Evolutionary conservation across 2,113 vertebrate species (phyloP).

Genomic region (Hiodon alosoides): DNA sequence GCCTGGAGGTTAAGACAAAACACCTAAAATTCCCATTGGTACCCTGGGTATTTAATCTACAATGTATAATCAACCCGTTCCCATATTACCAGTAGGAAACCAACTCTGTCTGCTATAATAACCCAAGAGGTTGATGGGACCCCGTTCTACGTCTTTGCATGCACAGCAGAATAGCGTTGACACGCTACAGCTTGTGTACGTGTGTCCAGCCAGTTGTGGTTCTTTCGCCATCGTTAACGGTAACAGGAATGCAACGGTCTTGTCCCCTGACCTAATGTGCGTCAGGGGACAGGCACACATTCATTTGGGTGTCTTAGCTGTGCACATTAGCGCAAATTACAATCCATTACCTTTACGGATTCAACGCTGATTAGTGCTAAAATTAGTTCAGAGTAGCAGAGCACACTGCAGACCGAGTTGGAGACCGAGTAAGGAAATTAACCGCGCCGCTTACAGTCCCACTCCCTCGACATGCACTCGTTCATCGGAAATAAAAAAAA

Average conservation of each 20-base stretch:
- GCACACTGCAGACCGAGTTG: too few relatives aligned
- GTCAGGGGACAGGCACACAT: constrained; percentile 3
- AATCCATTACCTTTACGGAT: neutral
- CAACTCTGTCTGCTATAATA: neutral
- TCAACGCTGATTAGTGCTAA: too few relatives aligned
- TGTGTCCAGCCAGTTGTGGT: constrained; percentile 12
- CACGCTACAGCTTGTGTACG: constrained; percentile 11
- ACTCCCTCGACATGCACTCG: neutral
- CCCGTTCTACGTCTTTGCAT: neutral
- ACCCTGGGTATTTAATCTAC: neutral
- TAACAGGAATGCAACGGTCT: neutral
- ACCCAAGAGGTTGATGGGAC: neutral
- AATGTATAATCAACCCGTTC: neutral
- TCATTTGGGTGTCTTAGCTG: neutral
- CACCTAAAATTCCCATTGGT: too few relatives aligned
- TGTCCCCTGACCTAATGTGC: neutral
- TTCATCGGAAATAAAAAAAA: neutral
- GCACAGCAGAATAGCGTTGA: constrained; percentile 28
- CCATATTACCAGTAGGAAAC: neutral
- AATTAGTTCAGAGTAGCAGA: too few relatives aligned
- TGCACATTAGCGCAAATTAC: neutral
- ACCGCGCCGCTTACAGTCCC: neutral
- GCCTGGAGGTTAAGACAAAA: too few relatives aligned
- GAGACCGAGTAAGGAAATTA: neutral
- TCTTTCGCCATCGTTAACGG: neutral